Conservation (phyloP, 2,888 invertebrate species). For the Drosophila anomalata region DNA sequence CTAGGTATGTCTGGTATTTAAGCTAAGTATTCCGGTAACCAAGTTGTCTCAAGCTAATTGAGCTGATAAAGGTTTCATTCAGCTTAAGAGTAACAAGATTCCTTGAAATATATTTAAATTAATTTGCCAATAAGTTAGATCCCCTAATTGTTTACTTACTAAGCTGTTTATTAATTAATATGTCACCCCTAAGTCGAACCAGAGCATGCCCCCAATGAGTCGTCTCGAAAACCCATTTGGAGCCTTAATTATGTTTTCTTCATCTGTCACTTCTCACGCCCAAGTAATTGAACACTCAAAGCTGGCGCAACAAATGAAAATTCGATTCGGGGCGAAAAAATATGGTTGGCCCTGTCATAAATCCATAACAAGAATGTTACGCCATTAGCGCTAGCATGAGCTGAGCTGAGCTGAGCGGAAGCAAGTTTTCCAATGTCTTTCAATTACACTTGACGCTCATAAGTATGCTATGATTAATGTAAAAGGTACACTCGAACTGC, state of each 20-base stretch:
- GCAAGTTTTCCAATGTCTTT: constrained; percentile 77
- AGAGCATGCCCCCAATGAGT: not conserved
- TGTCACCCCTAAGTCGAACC: not conserved
- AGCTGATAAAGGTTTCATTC: too few relatives aligned
- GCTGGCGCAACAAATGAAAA: constrained; percentile 32
- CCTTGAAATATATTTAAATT: not conserved
- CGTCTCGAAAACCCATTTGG: not conserved
- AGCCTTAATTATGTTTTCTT: constrained; percentile 40
- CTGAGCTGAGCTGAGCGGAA: constrained; percentile 15
- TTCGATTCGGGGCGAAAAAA: not conserved
- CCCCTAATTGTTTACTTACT: not conserved
- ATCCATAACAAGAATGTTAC: constrained; percentile 65
- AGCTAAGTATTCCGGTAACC: constrained; percentile 1
- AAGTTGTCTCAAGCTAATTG: not conserved
- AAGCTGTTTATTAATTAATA: not conserved
- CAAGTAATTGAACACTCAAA: constrained; percentile 36
- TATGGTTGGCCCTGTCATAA: constrained; percentile 50
- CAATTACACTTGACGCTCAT: constrained; percentile 76
- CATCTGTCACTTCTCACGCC: constrained; percentile 46
- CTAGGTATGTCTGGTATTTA: not conserved
- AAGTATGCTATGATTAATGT: constrained; percentile 79
- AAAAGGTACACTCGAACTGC: constrained; percentile 52
- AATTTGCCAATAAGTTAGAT: not conserved
- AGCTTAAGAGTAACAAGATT: too few relatives aligned
- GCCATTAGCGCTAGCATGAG: constrained; percentile 52